A percentile compares a stretch with the other conserved stretches of the same genome.
These are phyloP conservation scores for Haemorhous mexicanus DNA, from an alignment of 2,113 vertebrate species.

Conservation along the genomic window DNA sequence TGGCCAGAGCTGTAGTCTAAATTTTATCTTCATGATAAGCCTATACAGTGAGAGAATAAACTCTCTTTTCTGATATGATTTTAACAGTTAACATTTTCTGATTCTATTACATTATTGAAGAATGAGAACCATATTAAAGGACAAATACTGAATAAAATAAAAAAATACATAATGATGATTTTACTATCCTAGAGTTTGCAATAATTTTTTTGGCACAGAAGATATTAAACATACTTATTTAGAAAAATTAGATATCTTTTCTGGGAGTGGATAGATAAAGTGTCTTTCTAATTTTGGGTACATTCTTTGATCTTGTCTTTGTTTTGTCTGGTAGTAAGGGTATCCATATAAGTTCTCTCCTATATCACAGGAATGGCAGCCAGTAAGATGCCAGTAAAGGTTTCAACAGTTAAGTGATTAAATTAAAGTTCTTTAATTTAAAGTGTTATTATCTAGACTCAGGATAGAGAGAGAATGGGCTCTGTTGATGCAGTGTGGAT, in stretches of 20 bases:
- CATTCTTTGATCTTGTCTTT: not conserved
- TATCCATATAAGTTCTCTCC: not conserved
- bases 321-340: not conserved
- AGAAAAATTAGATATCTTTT: not conserved
- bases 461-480: not conserved
- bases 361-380: not conserved
- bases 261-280: not conserved
- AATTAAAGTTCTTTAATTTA: conserved; percentile 47
- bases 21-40: not conserved
- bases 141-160: not conserved
- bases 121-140: not conserved
- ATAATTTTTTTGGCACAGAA: not conserved
- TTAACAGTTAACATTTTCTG: not conserved
- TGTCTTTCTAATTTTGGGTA: not conserved
- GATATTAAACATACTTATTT: not conserved
- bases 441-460: conserved; percentile 12
- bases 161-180: not conserved
- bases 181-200: not conserved
- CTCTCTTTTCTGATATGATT: not conserved
- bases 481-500: not conserved
- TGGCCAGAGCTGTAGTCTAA: not conserved
- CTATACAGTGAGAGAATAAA: not conserved
- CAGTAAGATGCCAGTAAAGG: not conserved
- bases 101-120: not conserved
- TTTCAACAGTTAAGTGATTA: conserved; percentile 21